Percentiles rank a stretch among this genome's conserved stretches.
Conservation (phyloP, 2,888 invertebrate genomes). For the Heteromyza rotundicornis region DNA sequence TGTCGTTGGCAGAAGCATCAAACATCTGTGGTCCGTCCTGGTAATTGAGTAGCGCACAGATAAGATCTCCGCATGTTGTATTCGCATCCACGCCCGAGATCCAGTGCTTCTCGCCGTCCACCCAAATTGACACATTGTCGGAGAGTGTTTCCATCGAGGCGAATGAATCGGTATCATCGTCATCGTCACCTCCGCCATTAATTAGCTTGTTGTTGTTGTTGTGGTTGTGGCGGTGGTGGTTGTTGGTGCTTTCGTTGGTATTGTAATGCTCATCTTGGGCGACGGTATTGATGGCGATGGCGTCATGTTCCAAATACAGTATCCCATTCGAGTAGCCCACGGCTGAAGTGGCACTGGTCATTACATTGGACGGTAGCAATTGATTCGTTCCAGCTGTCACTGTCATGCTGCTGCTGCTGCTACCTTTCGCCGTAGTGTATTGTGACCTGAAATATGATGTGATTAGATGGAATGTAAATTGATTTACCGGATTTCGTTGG, state of each 20-base stretch:
- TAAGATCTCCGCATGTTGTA: constrained; percentile 81
- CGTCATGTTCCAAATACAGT: constrained; percentile 24
- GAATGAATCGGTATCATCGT: constrained; percentile 42
- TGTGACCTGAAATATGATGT: constrained; percentile 3
- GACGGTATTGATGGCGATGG: background rate
- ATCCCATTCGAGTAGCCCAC: constrained; percentile 25
- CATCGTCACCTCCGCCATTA: constrained; percentile 23
- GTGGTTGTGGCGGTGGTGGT: background rate
- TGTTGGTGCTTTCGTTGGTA: background rate
- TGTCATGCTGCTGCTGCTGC: constrained; percentile 10
- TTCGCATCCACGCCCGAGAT: constrained; percentile 77
- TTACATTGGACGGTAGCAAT: constrained; percentile 20
- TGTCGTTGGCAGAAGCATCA: constrained; percentile 38
- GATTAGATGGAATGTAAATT: background rate
- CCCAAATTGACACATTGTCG: constrained; percentile 77
- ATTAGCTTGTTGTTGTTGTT: constrained; percentile 8
- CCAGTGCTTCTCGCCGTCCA: constrained; percentile 79
- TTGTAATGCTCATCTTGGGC: background rate
- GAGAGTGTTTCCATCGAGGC: constrained; percentile 47
- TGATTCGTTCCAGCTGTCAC: constrained; percentile 27
- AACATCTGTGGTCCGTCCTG: constrained; percentile 49
- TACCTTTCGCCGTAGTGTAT: constrained; percentile 14
- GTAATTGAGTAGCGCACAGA: constrained; percentile 72
- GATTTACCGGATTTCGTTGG: background rate
- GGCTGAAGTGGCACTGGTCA: constrained; percentile 19